These are phyloP conservation scores for Myotis daubentonii DNA, from an alignment of 2,797 vertebrate species.

Conservation along the genomic window DNA sequence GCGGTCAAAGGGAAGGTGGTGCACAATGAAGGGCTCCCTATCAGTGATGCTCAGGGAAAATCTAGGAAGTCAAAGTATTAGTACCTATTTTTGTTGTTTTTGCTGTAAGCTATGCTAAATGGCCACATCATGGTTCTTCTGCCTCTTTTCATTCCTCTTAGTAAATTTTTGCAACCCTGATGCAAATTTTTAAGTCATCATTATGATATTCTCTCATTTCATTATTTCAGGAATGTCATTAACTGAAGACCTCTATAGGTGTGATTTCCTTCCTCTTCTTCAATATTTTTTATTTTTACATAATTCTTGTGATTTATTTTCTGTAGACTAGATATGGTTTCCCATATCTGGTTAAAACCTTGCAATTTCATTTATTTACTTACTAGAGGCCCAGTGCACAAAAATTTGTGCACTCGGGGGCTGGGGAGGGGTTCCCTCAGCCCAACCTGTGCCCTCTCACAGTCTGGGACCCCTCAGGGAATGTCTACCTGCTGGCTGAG, in stretches of 20 bases:
- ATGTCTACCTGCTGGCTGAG: no score
- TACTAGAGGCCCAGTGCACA: neutral
- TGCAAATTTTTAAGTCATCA: neutral
- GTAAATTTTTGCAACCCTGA: neutral
- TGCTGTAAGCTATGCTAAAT: neutral
- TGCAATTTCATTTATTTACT: neutral
- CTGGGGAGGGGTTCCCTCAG: no score
- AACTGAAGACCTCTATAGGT: neutral
- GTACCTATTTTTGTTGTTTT: neutral
- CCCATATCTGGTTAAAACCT: neutral
- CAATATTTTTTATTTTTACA: neutral
- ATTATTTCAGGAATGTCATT: constrained; percentile 16
- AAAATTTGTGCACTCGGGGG: no score
- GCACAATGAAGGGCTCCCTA: neutral
- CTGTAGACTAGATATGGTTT: neutral
- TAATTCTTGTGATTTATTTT: constrained; percentile 38
- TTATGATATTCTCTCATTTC: neutral
- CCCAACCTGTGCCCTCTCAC: no score
- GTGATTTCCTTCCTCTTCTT: neutral
- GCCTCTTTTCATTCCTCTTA: neutral
- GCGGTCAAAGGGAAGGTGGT: neutral
- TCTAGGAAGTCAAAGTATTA: neutral
- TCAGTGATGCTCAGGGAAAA: neutral
- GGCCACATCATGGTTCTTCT: neutral
- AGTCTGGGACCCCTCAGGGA: no score